Evolutionary conservation across 2,113 vertebrate species (phyloP).

Genomic region (Lates calcarifer): DNA sequence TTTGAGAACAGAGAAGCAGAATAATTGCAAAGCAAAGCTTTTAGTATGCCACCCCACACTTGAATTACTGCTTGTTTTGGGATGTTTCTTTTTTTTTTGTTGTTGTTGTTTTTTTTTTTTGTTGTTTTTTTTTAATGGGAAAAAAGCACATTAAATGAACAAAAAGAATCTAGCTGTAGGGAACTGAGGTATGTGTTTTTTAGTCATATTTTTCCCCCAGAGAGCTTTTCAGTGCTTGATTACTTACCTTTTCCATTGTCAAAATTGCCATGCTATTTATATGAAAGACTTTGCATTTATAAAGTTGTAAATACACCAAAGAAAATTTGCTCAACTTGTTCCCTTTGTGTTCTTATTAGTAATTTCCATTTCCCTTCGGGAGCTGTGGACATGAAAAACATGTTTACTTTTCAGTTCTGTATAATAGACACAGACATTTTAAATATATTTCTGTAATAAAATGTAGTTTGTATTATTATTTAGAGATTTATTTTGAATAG

Average conservation of each 20-base stretch:
- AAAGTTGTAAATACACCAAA: background rate
- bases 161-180: constrained; percentile 26
- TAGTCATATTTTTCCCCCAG: background rate
- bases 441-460: background rate
- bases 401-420: background rate
- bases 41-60: background rate
- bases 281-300: background rate
- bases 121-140: background rate
- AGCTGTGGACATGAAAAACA: background rate
- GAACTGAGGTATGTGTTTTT: constrained; percentile 2
- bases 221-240: constrained; percentile 1
- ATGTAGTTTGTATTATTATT: background rate
- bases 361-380: background rate
- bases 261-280: background rate
- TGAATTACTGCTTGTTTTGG: constrained; percentile 1
- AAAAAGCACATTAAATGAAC: background rate
- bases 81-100: constrained; percentile 10
- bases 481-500: background rate
- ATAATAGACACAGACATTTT: background rate
- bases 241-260: background rate
- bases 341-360: background rate
- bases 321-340: background rate
- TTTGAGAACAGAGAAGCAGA: constrained; percentile 17
- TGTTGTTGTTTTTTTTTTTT: constrained; percentile 18
- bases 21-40: constrained; percentile 37